A percentile compares a stretch with the other conserved stretches of the same genome.
These are phyloP conservation scores for Cryptoblepharus egeriae DNA, from an alignment of 2,797 vertebrate species.

Conservation along the genomic window DNA sequence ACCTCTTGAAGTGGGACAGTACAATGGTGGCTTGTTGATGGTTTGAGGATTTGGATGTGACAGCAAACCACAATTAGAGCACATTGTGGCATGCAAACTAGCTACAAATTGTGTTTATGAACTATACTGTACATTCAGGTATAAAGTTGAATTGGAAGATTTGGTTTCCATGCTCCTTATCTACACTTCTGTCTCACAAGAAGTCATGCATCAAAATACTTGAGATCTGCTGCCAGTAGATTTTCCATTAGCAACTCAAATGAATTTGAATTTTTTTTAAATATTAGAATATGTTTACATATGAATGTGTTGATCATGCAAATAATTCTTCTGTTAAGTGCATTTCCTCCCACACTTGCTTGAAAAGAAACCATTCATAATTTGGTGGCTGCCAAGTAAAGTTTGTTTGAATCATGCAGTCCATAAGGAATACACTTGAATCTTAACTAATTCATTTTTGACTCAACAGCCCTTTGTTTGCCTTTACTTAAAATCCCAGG, in stretches of 20 bases:
- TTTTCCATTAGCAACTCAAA: background rate
- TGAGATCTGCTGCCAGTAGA: background rate
- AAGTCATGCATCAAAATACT: background rate
- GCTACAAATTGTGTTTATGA: no score
- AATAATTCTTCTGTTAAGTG: background rate
- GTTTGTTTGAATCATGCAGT: background rate
- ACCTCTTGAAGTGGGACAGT: no score
- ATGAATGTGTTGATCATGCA: background rate
- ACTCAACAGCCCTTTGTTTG: constrained; percentile 14
- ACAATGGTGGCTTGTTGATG: no score
- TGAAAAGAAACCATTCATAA: background rate
- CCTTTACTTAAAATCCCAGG: constrained; percentile 7
- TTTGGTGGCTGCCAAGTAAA: background rate
- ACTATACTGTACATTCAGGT: no score
- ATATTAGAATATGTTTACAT: background rate
- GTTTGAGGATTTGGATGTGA: no score
- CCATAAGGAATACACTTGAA: background rate
- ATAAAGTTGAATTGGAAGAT: no score
- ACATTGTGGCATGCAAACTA: no score
- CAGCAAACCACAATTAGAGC: no score
- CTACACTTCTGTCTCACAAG: background rate
- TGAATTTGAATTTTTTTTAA: background rate
- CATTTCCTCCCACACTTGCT: background rate
- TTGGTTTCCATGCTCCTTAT: no score
- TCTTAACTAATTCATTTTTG: background rate